Conservation (phyloP, 1,140 invertebrate species). For the Nephotettix cincticeps region DNA sequence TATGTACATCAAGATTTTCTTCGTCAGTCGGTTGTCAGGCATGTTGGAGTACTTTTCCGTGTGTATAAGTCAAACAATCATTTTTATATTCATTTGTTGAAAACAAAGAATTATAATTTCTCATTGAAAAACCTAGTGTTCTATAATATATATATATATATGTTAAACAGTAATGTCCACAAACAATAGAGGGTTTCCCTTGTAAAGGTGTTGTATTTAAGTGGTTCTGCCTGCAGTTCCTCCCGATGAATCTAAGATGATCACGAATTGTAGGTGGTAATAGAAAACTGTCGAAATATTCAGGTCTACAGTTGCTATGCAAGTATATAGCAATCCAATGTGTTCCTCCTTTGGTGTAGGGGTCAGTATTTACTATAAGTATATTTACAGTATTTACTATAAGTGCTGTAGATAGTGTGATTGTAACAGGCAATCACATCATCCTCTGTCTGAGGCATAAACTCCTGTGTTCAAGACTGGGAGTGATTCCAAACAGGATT, state of each 20-base stretch:
- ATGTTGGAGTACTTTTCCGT: no score
- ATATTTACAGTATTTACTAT: background rate
- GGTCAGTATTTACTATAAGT: no score
- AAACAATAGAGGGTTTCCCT: background rate
- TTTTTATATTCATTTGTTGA: background rate
- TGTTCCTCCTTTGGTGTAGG: background rate
- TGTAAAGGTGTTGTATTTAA: background rate
- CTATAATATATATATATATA: background rate
- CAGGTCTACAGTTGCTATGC: background rate
- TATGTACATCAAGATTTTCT: no score
- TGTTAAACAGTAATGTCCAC: background rate
- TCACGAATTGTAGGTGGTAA: background rate
- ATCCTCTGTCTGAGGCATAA: background rate
- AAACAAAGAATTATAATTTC: background rate
- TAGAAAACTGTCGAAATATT: background rate
- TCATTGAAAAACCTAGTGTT: background rate
- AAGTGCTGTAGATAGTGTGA: background rate
- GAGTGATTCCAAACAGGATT: background rate
- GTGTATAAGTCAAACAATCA: no score
- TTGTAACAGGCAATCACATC: background rate
- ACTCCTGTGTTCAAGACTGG: background rate
- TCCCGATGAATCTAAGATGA: background rate
- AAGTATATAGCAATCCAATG: background rate
- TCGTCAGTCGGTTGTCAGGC: no score
- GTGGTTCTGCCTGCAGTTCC: background rate